These are phyloP conservation scores for Geotrypetes seraphini DNA, from an alignment of 2,797 vertebrate genomes.

Conservation along the genomic window DNA sequence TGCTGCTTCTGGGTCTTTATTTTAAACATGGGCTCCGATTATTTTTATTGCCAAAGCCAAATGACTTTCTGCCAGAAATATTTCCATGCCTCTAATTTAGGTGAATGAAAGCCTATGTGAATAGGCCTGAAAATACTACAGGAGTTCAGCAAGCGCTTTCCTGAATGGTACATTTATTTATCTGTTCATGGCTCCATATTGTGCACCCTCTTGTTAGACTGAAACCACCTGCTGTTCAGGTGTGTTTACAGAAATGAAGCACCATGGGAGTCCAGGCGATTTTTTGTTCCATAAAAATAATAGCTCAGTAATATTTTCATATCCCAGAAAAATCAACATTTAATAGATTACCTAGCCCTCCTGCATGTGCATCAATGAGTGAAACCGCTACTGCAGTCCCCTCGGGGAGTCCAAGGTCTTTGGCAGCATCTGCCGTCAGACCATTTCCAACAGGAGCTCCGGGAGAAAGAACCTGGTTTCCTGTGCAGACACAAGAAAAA, in stretches of 20 bases:
- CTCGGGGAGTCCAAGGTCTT: slow-evolving; percentile 64
- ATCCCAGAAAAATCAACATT: neutral
- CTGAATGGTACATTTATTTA: too few relatives aligned
- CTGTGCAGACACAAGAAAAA: slow-evolving; percentile 56
- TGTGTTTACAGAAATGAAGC: neutral
- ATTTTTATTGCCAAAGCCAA: too few relatives aligned
- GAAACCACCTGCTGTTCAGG: neutral
- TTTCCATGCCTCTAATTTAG: too few relatives aligned
- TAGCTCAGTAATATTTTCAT: neutral
- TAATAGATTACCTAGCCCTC: slow-evolving; percentile 74
- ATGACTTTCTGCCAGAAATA: too few relatives aligned
- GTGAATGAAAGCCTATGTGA: too few relatives aligned
- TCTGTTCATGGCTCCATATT: too few relatives aligned
- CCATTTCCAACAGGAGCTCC: slow-evolving; percentile 71
- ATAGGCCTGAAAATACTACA: too few relatives aligned
- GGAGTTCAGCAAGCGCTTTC: too few relatives aligned
- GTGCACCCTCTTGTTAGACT: too few relatives aligned
- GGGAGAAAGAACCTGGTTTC: slow-evolving; percentile 66
- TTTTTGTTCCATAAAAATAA: neutral
- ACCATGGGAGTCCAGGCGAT: neutral
- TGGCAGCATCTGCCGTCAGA: slow-evolving; percentile 67
- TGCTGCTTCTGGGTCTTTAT: too few relatives aligned
- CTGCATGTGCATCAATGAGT: slow-evolving; percentile 90
- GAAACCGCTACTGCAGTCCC: slow-evolving; percentile 81
- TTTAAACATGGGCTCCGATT: too few relatives aligned